Evolutionary conservation across 2,888 invertebrate species (phyloP).

Genomic region (Calliscelio sp.): DNA sequence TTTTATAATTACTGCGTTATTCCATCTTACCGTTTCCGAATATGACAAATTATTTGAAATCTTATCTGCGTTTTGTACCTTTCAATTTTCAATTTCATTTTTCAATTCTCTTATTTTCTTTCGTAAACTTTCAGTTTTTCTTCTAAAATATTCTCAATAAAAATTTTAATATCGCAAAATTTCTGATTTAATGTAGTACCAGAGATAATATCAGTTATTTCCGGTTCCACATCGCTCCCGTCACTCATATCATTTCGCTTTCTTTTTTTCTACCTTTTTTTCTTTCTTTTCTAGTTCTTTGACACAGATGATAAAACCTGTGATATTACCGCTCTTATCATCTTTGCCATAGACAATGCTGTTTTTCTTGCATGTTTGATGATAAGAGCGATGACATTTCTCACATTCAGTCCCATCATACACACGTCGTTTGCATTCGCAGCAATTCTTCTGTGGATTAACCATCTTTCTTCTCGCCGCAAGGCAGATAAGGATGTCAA

Average conservation of each 20-base stretch:
- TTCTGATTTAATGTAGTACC: too few species aligned
- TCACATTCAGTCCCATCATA: constrained; percentile 25
- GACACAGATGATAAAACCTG: constrained; percentile 2
- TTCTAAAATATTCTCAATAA: background rate
- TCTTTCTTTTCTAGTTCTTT: background rate
- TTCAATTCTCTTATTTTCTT: background rate
- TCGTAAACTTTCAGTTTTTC: background rate
- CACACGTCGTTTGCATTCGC: constrained; percentile 20
- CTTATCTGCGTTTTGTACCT: background rate
- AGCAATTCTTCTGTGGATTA: background rate
- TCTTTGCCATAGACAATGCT: constrained; percentile 21
- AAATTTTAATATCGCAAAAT: background rate
- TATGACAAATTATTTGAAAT: background rate
- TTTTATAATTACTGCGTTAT: background rate
- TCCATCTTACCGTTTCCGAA: background rate
- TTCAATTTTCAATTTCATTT: background rate
- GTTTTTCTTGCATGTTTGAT: constrained; percentile 13
- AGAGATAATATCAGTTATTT: background rate
- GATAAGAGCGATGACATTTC: constrained; percentile 30
- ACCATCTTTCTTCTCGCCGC: background rate
- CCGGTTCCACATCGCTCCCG: background rate
- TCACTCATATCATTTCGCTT: background rate
- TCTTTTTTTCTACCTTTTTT: background rate
- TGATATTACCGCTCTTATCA: constrained; percentile 28
- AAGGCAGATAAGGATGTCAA: background rate